phyloP scores from a whole-genome alignment of 2,113 vertebrate genomes.

The human (Homo sapiens) region DNA sequence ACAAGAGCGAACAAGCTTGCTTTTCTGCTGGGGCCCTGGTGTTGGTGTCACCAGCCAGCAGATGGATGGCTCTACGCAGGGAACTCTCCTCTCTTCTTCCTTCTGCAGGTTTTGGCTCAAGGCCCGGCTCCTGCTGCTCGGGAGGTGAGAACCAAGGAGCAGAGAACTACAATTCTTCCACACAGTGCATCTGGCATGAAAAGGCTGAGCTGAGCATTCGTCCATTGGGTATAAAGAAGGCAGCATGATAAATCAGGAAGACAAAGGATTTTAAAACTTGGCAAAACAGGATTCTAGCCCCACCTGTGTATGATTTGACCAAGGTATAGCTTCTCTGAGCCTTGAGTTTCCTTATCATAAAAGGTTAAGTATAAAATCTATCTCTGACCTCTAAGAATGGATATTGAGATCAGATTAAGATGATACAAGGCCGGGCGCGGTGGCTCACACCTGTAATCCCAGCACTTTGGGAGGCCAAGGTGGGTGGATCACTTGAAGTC shows the following conservation, averaged over 20 bases:
- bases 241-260: background rate
- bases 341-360: background rate
- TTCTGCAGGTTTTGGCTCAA: background rate
- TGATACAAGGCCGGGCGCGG: too few species aligned
- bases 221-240: too few species aligned
- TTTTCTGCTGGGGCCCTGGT: slow-evolving; percentile 49
- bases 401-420: background rate
- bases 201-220: background rate
- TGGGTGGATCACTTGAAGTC: too few species aligned
- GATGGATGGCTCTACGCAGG: slow-evolving; percentile 41
- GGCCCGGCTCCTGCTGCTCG: background rate
- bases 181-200: rapidly evolving
- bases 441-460: too few species aligned
- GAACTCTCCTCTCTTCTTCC: slow-evolving; percentile 1
- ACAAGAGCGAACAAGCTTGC: slow-evolving; percentile 75
- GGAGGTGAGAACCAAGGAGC: background rate
- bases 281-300: background rate
- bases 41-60: slow-evolving; percentile 53
- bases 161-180: background rate
- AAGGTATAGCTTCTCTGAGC: background rate
- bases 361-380: background rate
- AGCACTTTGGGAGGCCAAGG: too few species aligned
- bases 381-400: background rate
- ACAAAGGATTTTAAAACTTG: background rate
- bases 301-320: background rate